Conservation (phyloP, 2,113 vertebrate genomes). For the Larimichthys crocea region DNA sequence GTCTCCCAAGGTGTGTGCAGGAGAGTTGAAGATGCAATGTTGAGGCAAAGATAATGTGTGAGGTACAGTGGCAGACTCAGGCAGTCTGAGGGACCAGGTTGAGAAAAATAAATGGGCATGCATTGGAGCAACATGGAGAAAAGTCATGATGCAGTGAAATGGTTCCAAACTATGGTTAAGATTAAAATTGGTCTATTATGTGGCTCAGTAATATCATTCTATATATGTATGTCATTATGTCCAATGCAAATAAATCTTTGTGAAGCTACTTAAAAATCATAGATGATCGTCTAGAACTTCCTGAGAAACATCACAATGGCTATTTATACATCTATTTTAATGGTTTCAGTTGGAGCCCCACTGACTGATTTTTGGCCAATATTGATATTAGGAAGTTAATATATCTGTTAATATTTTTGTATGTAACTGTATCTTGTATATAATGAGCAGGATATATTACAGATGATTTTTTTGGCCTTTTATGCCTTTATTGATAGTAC, state of each 20-base stretch:
- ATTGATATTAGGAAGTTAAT: too few species aligned
- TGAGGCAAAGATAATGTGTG: neutral
- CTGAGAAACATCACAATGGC: neutral
- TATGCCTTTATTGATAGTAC: too few species aligned
- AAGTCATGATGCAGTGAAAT: neutral
- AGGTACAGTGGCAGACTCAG: neutral
- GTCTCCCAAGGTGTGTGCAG: neutral
- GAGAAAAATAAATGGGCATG: too few species aligned
- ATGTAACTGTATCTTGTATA: too few species aligned
- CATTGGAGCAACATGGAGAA: neutral
- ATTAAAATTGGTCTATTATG: neutral
- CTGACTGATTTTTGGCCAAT: too few species aligned
- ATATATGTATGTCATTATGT: neutral
- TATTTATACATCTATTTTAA: neutral
- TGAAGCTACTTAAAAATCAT: neutral
- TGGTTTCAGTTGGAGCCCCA: too few species aligned
- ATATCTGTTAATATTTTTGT: too few species aligned
- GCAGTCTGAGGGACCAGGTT: too few species aligned
- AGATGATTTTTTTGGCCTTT: too few species aligned
- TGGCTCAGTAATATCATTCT: too few species aligned
- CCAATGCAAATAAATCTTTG: neutral
- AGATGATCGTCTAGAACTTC: neutral
- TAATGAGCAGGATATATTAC: too few species aligned
- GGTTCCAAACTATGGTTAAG: neutral
- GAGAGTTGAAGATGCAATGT: neutral